phyloP scores from a whole-genome alignment of 2,113 vertebrate species.

The Pterocles orientalis region DNA sequence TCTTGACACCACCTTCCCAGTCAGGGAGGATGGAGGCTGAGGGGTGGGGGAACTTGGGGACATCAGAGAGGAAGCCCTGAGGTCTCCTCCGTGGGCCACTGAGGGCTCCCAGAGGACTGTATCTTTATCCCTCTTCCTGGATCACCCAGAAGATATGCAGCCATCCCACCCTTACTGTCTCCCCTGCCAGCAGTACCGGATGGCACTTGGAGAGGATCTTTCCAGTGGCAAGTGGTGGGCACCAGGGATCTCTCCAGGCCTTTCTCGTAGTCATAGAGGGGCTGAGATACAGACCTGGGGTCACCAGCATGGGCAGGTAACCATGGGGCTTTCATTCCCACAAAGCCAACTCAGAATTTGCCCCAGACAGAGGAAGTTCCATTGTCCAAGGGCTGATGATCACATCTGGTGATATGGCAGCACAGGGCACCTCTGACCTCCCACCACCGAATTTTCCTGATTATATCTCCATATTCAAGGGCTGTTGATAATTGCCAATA shows the following conservation, averaged over 20 bases:
- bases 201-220: not conserved
- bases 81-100: not conserved
- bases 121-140: not conserved
- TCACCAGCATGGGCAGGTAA: not conserved
- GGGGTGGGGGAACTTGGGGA: no score
- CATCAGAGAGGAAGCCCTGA: not conserved
- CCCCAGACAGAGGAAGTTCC: not conserved
- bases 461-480: not conserved
- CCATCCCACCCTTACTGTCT: not conserved
- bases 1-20: not conserved
- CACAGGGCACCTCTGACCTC: not conserved
- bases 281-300: not conserved
- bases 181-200: not conserved
- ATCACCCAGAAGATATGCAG: not conserved
- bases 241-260: not conserved
- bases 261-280: not conserved
- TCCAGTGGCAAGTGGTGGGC: not conserved
- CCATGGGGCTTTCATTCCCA: not conserved
- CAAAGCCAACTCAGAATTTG: not conserved
- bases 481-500: not conserved
- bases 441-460: not conserved
- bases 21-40: not conserved
- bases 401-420: not conserved
- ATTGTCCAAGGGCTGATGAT: not conserved
- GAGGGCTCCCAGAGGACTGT: not conserved